Evolutionary conservation across 2,113 vertebrate genomes (phyloP).

Genomic region (Rattus norvegicus): DNA sequence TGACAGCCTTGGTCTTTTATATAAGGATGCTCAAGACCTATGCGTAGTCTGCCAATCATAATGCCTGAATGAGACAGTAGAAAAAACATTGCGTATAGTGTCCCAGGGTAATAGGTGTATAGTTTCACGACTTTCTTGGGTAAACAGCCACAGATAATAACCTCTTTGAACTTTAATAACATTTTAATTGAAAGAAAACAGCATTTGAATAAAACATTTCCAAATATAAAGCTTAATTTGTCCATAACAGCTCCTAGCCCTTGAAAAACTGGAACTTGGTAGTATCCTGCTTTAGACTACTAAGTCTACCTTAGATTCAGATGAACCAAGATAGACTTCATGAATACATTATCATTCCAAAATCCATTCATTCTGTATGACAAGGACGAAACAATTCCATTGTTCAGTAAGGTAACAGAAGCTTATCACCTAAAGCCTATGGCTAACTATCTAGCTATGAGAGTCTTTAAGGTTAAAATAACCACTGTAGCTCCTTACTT

Average conservation of each 20-base stretch:
- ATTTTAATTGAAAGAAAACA: conserved; percentile 22
- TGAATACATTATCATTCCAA: background rate
- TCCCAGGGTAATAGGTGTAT: background rate
- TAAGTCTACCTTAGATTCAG: background rate
- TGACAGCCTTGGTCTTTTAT: background rate
- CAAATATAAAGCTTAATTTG: background rate
- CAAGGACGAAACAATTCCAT: background rate
- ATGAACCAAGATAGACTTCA: background rate
- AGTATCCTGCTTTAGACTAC: background rate
- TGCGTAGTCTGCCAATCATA: background rate
- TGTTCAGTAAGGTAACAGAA: background rate
- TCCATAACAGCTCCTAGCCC: background rate
- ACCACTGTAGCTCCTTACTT: background rate
- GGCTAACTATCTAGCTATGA: background rate
- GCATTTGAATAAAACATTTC: conserved; percentile 46
- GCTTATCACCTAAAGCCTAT: background rate
- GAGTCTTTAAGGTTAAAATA: background rate
- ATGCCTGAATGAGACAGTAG: background rate
- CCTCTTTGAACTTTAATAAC: background rate
- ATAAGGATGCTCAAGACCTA: background rate
- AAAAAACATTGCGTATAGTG: background rate
- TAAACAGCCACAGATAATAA: conserved; percentile 8
- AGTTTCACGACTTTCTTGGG: background rate
- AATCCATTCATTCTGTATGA: conserved; percentile 14
- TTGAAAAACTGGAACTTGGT: background rate